phyloP scores from a whole-genome alignment of 2,888 invertebrate species.

The Marasmarcha lunaedactyla region DNA sequence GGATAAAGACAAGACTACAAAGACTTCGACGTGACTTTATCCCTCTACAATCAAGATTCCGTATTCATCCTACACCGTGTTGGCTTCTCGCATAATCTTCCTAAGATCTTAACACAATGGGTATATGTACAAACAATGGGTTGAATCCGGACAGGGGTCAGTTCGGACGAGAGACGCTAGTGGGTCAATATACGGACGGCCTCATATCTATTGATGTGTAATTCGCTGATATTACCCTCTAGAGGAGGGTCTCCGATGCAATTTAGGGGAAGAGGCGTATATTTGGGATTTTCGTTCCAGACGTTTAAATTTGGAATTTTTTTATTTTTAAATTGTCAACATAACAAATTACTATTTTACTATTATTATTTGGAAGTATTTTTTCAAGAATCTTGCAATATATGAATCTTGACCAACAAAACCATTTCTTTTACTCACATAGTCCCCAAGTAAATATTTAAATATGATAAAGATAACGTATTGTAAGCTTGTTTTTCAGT shows the following conservation, averaged over 20 bases:
- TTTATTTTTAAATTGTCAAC: too few relatives aligned
- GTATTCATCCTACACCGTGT: background rate
- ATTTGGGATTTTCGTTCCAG: too few relatives aligned
- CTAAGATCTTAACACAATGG: background rate
- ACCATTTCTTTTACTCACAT: too few relatives aligned
- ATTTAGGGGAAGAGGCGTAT: slow-evolving; percentile 11
- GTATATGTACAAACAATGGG: background rate
- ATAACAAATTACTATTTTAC: too few relatives aligned
- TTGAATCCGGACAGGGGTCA: background rate
- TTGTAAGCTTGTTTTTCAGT: too few relatives aligned
- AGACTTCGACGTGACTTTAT: background rate
- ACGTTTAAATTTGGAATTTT: too few relatives aligned
- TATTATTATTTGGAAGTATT: too few relatives aligned
- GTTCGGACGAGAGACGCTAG: background rate
- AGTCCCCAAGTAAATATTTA: too few relatives aligned
- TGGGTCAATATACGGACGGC: slow-evolving; percentile 45
- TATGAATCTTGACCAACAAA: too few relatives aligned
- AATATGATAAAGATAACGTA: too few relatives aligned
- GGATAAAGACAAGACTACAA: too few relatives aligned
- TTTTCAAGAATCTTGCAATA: too few relatives aligned
- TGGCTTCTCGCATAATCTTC: background rate
- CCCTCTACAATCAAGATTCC: background rate
- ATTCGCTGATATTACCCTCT: slow-evolving; percentile 36
- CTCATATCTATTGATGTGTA: slow-evolving; percentile 45
- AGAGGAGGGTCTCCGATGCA: slow-evolving; percentile 12